Evolutionary conservation across 2,888 invertebrate species (phyloP).

Genomic region (Dryocosmus kuriphilus): DNA sequence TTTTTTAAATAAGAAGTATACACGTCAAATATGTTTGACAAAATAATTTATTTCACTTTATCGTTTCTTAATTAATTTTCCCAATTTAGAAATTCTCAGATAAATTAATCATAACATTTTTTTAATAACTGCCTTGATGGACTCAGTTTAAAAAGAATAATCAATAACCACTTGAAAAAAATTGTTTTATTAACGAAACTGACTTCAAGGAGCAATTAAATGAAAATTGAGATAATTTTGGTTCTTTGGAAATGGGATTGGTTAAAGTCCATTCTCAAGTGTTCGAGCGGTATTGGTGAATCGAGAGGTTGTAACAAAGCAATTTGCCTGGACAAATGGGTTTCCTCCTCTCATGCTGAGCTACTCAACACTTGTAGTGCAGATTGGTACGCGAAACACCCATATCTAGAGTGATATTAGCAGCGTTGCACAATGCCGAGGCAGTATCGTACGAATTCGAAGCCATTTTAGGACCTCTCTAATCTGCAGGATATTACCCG

Average conservation of each 20-base stretch:
- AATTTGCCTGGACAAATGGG: conserved; percentile 29
- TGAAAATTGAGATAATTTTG: not conserved
- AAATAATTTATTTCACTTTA: too few species aligned
- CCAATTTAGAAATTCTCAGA: too few species aligned
- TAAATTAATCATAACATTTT: too few species aligned
- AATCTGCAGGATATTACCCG: not conserved
- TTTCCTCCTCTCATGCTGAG: conserved; percentile 9
- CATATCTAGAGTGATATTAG: conserved; percentile 1
- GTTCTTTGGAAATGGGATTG: not conserved
- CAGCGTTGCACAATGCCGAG: conserved; percentile 4
- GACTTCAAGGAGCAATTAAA: not conserved
- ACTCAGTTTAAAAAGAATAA: too few species aligned
- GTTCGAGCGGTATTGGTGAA: not conserved
- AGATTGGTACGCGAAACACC: conserved; percentile 18
- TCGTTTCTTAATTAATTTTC: too few species aligned
- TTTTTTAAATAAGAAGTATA: too few species aligned
- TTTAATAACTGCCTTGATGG: too few species aligned
- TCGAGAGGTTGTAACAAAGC: conserved; percentile 22
- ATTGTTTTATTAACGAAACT: not conserved
- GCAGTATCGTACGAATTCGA: conserved; percentile 9
- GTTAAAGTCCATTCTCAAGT: not conserved
- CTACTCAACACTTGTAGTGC: not conserved
- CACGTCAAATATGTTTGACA: too few species aligned
- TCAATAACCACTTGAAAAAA: too few species aligned
- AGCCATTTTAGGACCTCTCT: not conserved